Percentiles rank a stretch among this genome's conserved stretches.
phyloP scores from a whole-genome alignment of 2,113 vertebrate genomes.

The Rhinolophus sinicus region DNA sequence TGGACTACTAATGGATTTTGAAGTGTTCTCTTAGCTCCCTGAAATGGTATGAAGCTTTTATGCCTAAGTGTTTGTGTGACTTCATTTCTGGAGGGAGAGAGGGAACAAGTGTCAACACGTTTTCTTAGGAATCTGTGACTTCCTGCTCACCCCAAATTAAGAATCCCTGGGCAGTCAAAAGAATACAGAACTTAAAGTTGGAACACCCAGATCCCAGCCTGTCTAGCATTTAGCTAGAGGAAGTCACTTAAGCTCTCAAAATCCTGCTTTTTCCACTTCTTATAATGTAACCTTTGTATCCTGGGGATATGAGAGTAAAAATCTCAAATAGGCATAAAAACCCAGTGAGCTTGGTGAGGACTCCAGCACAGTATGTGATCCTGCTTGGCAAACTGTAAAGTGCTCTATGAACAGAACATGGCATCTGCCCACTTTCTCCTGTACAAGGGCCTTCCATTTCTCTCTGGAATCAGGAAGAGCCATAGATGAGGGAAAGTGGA shows the following conservation, averaged over 20 bases:
- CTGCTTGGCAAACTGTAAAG: neutral
- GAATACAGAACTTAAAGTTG: neutral
- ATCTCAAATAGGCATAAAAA: neutral
- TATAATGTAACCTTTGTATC: neutral
- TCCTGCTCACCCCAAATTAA: neutral
- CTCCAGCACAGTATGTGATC: neutral
- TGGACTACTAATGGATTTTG: neutral
- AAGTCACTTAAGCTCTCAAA: neutral
- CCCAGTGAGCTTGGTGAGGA: neutral
- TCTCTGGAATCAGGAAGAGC: constrained; percentile 38
- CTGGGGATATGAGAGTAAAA: neutral
- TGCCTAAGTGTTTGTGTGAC: neutral
- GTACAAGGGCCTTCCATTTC: neutral
- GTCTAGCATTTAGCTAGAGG: neutral
- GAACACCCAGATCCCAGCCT: neutral
- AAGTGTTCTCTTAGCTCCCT: neutral
- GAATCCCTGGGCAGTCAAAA: neutral
- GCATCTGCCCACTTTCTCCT: neutral
- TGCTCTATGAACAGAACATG: neutral
- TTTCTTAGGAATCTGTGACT: neutral
- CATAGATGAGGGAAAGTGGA: constrained; percentile 4
- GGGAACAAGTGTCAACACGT: neutral
- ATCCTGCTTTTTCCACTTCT: neutral
- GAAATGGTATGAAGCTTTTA: neutral
- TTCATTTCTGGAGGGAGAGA: neutral